Conservation (phyloP, 1,140 invertebrate species). For the Vanessa tameamea region DNA sequence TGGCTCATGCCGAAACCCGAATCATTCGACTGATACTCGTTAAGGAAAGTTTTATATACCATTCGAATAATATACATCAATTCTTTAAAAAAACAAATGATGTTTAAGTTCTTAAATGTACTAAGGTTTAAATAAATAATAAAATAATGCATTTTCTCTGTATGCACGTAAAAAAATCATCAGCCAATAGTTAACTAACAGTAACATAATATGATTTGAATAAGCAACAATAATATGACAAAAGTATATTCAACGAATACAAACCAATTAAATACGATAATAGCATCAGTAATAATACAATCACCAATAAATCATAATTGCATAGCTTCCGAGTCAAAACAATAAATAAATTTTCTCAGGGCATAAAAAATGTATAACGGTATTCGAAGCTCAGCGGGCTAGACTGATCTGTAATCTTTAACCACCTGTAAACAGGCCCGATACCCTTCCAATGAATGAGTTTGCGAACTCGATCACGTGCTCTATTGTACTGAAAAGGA, state of each 20-base stretch:
- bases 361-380: conserved; percentile 32
- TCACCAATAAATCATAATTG: conserved; percentile 23
- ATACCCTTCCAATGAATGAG: conserved; percentile 66
- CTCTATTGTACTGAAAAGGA: conserved; percentile 67
- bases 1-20: conserved; percentile 47
- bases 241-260: conserved; percentile 1
- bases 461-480: conserved; percentile 61
- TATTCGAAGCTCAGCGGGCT: conserved; percentile 17
- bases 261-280: conserved; percentile 12
- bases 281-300: neutral
- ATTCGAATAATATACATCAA: too few relatives aligned
- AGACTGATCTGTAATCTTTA: conserved; percentile 50
- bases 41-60: conserved; percentile 33
- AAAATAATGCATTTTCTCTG: too few relatives aligned
- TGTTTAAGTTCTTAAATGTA: too few relatives aligned
- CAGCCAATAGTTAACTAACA: neutral
- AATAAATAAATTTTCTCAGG: conserved; percentile 28
- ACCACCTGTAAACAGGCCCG: conserved; percentile 48
- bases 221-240: neutral
- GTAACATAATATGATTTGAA: neutral
- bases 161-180: neutral
- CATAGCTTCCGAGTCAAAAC: conserved; percentile 20
- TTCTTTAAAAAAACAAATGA: too few relatives aligned
- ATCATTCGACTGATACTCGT: conserved; percentile 35
- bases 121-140: too few relatives aligned